Conservation (phyloP, 2,797 vertebrate species). For the Enteromius radiatus region DNA sequence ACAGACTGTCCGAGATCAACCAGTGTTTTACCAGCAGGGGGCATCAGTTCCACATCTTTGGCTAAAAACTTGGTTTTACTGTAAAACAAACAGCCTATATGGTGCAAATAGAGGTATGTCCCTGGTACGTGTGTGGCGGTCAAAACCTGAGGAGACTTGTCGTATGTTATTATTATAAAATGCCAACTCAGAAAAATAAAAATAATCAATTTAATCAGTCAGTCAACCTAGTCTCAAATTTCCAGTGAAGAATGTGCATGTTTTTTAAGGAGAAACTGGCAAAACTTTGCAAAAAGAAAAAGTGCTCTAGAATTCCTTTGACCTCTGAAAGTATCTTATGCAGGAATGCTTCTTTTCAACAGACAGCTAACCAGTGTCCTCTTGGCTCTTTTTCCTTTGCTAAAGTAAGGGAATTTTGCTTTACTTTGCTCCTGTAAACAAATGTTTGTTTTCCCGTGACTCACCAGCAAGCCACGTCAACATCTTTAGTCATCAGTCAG, state of each 20-base stretch:
- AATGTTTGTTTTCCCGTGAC: too few relatives aligned
- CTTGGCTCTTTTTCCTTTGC: too few relatives aligned
- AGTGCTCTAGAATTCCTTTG: neutral
- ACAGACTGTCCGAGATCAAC: neutral
- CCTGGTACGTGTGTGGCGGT: constrained; percentile 6
- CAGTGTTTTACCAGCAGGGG: neutral
- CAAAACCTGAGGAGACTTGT: constrained; percentile 19
- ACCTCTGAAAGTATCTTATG: neutral
- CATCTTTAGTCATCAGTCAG: too few relatives aligned
- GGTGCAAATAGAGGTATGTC: neutral
- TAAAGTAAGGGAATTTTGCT: too few relatives aligned
- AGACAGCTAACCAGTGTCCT: too few relatives aligned
- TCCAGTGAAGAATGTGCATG: neutral
- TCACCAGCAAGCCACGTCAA: too few relatives aligned
- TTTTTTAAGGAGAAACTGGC: neutral
- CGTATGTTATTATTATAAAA: neutral
- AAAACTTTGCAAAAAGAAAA: too few relatives aligned
- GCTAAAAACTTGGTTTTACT: neutral
- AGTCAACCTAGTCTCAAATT: neutral
- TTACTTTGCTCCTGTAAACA: too few relatives aligned
- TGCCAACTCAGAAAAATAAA: neutral
- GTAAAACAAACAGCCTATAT: neutral
- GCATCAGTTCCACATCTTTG: neutral
- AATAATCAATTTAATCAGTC: neutral
- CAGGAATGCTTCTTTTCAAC: too few relatives aligned